These are phyloP conservation scores for Brachionus plicatilis DNA, from an alignment of 1,140 invertebrate genomes.

Conservation along the genomic window DNA sequence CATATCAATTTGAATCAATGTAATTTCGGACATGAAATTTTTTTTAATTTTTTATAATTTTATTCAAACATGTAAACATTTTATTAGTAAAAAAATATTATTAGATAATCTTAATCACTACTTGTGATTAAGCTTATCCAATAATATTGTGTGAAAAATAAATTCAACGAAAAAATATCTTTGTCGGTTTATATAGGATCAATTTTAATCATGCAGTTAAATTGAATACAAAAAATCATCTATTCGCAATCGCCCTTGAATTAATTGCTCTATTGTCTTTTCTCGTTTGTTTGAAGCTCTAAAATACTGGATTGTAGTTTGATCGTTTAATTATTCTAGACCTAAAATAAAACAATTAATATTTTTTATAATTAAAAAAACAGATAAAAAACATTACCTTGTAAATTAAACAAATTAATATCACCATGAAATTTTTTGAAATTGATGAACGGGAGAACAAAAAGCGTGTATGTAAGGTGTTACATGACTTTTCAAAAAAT, in stretches of 20 bases:
- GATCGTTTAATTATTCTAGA: neutral
- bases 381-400: neutral
- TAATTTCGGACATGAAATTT: no score
- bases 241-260: neutral
- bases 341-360: neutral
- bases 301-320: neutral
- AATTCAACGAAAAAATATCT: neutral
- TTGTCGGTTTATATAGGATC: neutral
- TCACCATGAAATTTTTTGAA: neutral
- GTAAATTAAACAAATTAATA: neutral
- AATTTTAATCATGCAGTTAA: neutral
- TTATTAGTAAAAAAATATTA: no score
- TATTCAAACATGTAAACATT: no score
- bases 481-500: neutral
- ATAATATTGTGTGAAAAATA: neutral
- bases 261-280: neutral
- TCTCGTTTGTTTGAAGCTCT: neutral
- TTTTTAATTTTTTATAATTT: no score
- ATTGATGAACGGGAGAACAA: neutral
- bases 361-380: neutral
- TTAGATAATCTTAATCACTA: neutral
- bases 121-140: neutral
- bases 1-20: no score
- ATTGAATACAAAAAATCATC: neutral
- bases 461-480: neutral